Conservation (phyloP, 2,888 invertebrate species). For the Lypha dubia region DNA sequence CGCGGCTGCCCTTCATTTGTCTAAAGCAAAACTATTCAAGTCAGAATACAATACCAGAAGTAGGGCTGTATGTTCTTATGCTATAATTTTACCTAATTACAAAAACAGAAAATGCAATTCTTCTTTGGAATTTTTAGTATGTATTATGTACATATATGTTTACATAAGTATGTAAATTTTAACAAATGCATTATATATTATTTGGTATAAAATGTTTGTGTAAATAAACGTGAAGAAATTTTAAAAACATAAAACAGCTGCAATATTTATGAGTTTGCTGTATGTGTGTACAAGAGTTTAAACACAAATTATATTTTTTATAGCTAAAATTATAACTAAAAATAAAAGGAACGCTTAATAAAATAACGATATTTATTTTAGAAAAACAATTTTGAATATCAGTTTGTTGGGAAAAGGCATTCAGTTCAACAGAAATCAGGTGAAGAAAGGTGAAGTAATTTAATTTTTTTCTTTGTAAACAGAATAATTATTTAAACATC, state of each 20-base stretch:
- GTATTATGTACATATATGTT: no score
- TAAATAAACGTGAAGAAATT: background rate
- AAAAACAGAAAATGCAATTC: slow-evolving; percentile 26
- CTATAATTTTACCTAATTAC: slow-evolving; percentile 9
- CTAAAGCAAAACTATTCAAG: background rate
- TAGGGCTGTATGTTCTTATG: background rate
- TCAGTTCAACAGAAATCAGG: slow-evolving; percentile 34
- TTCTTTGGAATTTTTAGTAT: slow-evolving; percentile 44
- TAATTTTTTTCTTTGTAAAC: slow-evolving; percentile 19
- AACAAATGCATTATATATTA: slow-evolving; percentile 43
- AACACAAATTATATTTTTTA: slow-evolving; percentile 1
- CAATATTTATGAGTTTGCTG: background rate
- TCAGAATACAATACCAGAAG: background rate
- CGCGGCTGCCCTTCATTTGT: no score
- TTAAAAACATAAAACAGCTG: background rate
- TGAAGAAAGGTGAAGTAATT: slow-evolving; percentile 18
- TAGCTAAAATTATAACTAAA: background rate
- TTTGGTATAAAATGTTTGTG: background rate
- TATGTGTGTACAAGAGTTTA: background rate
- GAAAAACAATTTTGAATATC: slow-evolving; percentile 44
- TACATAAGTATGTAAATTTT: slow-evolving; percentile 46
- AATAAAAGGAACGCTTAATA: background rate
- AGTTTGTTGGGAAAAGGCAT: slow-evolving; percentile 30
- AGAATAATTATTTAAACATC: slow-evolving; percentile 54
- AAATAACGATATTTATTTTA: slow-evolving; percentile 1